phyloP scores from a whole-genome alignment of 2,888 invertebrate genomes.

The Heliconius sara region DNA sequence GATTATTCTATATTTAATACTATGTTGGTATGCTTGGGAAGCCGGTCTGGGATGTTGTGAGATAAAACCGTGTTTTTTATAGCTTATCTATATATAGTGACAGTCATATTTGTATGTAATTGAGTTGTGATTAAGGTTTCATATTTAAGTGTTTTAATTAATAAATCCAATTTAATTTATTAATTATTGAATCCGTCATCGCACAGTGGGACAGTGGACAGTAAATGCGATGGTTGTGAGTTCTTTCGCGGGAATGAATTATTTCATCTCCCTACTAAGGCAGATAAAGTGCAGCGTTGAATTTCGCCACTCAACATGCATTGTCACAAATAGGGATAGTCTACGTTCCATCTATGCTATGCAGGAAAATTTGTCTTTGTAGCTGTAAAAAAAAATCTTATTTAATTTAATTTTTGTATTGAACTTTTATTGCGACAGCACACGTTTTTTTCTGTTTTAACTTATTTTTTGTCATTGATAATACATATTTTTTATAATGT shows the following conservation, averaged over 20 bases:
- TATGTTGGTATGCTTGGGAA: background rate
- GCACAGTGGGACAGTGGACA: too few species aligned
- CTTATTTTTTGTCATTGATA: background rate
- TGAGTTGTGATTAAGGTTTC: background rate
- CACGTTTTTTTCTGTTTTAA: background rate
- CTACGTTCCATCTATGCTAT: too few species aligned
- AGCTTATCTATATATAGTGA: background rate
- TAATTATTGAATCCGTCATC: too few species aligned
- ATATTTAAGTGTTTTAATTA: background rate
- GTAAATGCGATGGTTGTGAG: background rate
- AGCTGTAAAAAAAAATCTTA: too few species aligned
- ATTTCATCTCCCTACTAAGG: background rate
- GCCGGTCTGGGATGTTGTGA: background rate
- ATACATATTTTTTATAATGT: background rate
- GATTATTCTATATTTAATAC: conserved; percentile 28
- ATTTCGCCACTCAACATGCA: too few species aligned
- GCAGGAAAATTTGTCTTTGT: too few species aligned
- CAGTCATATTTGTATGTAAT: background rate
- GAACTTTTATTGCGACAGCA: too few species aligned
- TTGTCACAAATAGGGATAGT: too few species aligned
- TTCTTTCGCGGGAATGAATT: background rate
- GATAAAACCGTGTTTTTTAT: conserved; percentile 7
- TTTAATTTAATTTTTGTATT: too few species aligned
- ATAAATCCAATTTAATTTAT: too few species aligned
- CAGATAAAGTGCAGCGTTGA: too few species aligned